Evolutionary conservation across 2,888 invertebrate genomes (phyloP).

Genomic region (Pammene fasciana): DNA sequence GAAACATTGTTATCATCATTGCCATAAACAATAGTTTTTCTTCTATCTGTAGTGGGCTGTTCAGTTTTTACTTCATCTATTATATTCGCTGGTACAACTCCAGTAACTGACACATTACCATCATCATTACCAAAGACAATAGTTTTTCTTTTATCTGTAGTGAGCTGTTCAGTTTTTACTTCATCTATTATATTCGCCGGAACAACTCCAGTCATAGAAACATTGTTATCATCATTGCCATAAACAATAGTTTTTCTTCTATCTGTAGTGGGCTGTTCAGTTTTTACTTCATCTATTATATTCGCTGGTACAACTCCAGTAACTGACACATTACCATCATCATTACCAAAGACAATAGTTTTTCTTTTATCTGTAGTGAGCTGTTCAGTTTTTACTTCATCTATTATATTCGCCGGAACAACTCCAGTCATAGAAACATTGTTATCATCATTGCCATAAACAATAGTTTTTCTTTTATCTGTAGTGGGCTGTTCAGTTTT

Average conservation of each 20-base stretch:
- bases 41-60: not conserved
- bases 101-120: constrained; percentile 52
- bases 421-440: constrained; percentile 54
- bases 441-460: constrained; percentile 16
- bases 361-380: constrained; percentile 18
- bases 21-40: not conserved
- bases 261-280: not conserved
- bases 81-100: constrained; percentile 45
- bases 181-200: constrained; percentile 43
- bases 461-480: not conserved
- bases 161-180: constrained; percentile 25
- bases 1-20: constrained; percentile 47
- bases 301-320: constrained; percentile 48
- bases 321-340: constrained; percentile 50
- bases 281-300: not conserved
- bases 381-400: constrained; percentile 3
- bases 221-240: constrained; percentile 41
- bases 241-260: not conserved
- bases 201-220: constrained; percentile 52
- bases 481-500: not conserved
- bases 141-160: not conserved
- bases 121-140: constrained; percentile 36
- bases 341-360: constrained; percentile 27
- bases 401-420: constrained; percentile 43
- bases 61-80: not conserved